Conservation (phyloP, 2,888 invertebrate genomes). For the Osedax fenrisi region DNA sequence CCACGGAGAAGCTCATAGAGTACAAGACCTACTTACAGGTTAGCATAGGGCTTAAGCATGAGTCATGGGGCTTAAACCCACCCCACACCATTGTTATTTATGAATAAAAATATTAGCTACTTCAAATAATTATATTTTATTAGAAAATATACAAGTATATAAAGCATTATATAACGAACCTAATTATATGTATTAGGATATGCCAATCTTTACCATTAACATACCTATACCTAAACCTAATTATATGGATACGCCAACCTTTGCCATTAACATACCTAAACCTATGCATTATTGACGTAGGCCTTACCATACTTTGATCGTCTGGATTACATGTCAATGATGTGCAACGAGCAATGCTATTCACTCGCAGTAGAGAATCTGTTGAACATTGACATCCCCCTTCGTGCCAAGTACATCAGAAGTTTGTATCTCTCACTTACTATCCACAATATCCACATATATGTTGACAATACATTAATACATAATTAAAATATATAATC, state of each 20-base stretch:
- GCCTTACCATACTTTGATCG: constrained; percentile 95
- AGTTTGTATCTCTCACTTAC: no score
- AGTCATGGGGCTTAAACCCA: background rate
- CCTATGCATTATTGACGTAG: no score
- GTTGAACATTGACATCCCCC: constrained; percentile 81
- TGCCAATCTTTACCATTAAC: no score
- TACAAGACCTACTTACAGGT: constrained; percentile 87
- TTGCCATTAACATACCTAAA: no score
- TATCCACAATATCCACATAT: no score
- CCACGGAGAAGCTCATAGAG: constrained; percentile 92
- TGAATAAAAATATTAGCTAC: no score
- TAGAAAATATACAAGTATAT: background rate
- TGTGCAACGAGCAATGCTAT: constrained; percentile 96
- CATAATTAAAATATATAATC: background rate
- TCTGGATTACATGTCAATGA: constrained; percentile 95
- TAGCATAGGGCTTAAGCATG: no score
- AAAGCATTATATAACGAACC: no score
- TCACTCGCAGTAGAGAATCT: constrained; percentile 89
- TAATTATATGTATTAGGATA: no score
- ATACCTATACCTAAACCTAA: no score
- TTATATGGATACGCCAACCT: no score
- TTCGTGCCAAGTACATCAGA: constrained; percentile 86
- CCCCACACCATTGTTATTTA: background rate
- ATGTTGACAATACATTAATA: no score
- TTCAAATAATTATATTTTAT: background rate